phyloP scores from a whole-genome alignment of 2,797 vertebrate genomes.

The Corythornis leucogaster region DNA sequence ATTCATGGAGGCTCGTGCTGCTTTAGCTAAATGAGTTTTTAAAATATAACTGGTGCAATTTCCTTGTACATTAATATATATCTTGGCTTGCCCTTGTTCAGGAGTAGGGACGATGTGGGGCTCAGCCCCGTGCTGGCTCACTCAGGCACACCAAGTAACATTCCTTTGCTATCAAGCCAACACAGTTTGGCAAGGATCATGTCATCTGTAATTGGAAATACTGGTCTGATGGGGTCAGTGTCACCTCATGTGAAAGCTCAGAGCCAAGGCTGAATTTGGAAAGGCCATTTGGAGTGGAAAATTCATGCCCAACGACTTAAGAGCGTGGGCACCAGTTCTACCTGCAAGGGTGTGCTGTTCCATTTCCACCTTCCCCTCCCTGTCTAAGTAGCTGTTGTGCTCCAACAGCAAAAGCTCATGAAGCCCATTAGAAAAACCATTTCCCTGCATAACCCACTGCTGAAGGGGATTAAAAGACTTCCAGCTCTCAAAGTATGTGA shows the following conservation, averaged over 20 bases:
- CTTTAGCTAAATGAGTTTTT: conserved; percentile 61
- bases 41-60: conserved; percentile 54
- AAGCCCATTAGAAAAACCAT: neutral
- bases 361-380: neutral
- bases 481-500: neutral
- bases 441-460: neutral
- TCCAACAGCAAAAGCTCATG: conserved; percentile 12
- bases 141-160: neutral
- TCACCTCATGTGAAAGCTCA: neutral
- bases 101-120: neutral
- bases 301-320: neutral
- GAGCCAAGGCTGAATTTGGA: neutral
- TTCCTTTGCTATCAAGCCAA: neutral
- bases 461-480: conserved; percentile 16
- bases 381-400: neutral
- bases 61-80: conserved; percentile 30
- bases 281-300: neutral
- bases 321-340: neutral
- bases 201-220: neutral
- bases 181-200: neutral
- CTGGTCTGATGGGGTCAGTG: neutral
- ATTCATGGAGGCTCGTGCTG: conserved; percentile 48
- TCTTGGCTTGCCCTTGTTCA: neutral
- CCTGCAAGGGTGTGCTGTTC: neutral
- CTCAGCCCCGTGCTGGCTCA: neutral